Evolutionary conservation across 2,797 vertebrate genomes (phyloP), one percentile per base, ranked within the genome.

Genomic region (Notolabrus celidotus): DNA sequence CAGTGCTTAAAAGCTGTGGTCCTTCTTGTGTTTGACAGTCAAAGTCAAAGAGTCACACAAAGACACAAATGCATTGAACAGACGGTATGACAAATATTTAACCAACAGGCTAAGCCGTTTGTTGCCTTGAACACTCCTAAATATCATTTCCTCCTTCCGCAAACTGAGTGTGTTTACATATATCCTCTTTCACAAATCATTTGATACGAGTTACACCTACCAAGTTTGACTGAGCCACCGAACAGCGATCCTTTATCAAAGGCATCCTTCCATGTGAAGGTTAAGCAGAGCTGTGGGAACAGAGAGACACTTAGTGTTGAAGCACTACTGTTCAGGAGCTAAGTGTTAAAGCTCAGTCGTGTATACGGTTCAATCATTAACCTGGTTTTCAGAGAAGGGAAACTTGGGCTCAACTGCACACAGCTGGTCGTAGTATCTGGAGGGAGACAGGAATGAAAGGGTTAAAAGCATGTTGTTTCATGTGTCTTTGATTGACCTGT

Each of bases 201-300:
- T 12, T 56, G 17, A 29, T 51, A 33, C 63, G 36, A 43, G 34
- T 52, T 65, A 7, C 49, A 70, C 93, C 91, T 94, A 99, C 97
- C 95, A 46, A 99, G 80, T 87, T 99, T 99, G 83, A 97, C 97
- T 31, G 98, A 99, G 80, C 98, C 96, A 64, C 97, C 97, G 76
- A 99, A 99, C 52, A 99, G 94, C 0, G 98, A 99, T 79, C 98
- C 98, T 96, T 99, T 99, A 91, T 99, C 98, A 89, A 99, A 99
- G 61, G 98, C 98, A 94, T 99, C 98, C 89, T 98, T 99, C 98
- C 98, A 99, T 0, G 97, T 99, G 91, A 99, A 99, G 15, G 97
- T 98, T 89, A 99, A 89, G 89, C 97, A 99, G 79, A 99, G 93
- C 98, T 99, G 85, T 7, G 87, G 79, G 85, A 54, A 88, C 53